phyloP scores from a whole-genome alignment of 53 echinoderm and acorn worm genomes.

The Stichopus horrens region DNA sequence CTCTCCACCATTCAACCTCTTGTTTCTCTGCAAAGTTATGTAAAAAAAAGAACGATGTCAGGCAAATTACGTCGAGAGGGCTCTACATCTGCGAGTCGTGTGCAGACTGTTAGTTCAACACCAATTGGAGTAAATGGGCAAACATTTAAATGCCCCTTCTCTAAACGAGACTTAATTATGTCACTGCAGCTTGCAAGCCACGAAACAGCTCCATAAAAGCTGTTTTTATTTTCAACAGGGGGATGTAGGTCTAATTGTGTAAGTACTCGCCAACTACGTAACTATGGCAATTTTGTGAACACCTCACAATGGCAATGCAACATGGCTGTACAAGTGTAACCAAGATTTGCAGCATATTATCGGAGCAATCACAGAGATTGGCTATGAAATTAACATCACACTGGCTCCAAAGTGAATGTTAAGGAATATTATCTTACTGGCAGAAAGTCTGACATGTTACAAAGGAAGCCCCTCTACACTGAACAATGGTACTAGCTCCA shows the following conservation, averaged over 20 bases:
- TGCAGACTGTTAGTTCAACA: slow-evolving; percentile 26
- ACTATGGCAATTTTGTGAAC: not conserved
- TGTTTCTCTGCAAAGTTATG: slow-evolving; percentile 29
- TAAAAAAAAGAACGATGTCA: not conserved
- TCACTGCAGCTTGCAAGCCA: not conserved
- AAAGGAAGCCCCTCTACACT: too few relatives aligned
- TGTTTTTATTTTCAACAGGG: not conserved
- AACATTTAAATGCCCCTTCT: slow-evolving; percentile 37
- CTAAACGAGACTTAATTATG: not conserved
- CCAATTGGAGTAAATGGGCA: slow-evolving; percentile 25
- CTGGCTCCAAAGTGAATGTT: too few relatives aligned
- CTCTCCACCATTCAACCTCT: slow-evolving; percentile 46
- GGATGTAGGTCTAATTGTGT: not conserved
- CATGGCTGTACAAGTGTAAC: too few relatives aligned
- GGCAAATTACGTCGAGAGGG: not conserved
- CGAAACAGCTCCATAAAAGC: not conserved
- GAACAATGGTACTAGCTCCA: too few relatives aligned
- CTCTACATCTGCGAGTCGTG: slow-evolving; percentile 19
- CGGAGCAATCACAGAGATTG: not conserved
- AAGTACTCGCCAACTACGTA: not conserved
- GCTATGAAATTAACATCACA: too few relatives aligned
- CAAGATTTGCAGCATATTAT: too few relatives aligned
- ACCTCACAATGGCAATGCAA: too few relatives aligned
- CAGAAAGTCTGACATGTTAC: too few relatives aligned
- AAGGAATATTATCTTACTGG: too few relatives aligned